Evolutionary conservation across 2,888 invertebrate species (phyloP), one percentile per base, ranked within the genome.

Genomic region (Polia nebulosa): DNA sequence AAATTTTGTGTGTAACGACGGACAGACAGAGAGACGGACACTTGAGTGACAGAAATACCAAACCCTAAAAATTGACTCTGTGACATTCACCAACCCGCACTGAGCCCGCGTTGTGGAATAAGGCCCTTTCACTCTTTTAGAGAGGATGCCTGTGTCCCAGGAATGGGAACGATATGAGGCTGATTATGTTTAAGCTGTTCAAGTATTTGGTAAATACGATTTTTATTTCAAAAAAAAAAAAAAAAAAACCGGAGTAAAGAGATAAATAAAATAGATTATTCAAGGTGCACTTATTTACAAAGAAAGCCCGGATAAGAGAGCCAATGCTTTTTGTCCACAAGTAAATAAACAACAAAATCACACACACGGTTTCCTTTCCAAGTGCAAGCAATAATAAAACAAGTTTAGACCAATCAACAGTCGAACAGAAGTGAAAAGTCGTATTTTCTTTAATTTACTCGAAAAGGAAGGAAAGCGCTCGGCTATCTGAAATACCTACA

Each of bases 381-480:
- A 56, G 45, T 52, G 34, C 0, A 22, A 59, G 41, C 64, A 32
- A 45, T 60, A 62, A 55, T 60, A 63, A 69, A 81, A 77, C 78
- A 44, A 66, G 72, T 64, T 77, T 27, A 9, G 32, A 63, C 36
- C 78, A 77, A 77, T 78, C 66, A 81, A 61, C 71, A 39, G 64
- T 59, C 34, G 25, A 76, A 62, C 39, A 69, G 55, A 53, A 66
- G 60, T 63, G 68, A 70, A 68, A 78, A 59, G 80, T 59, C 27
- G 59, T 56, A 56, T 82, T 74, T 81, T 68, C 65, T 80, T 80
- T 76, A 67, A 79, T 65, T 75, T 41, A 75, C 67, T 76, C 17
- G 36, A 72, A 66, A 80, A 52, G 83, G 80, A 82, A 80, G 68
- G 76, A 80, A 82, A 82, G 80, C n/a, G 7, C n/a, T 7, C 13